phyloP scores from a whole-genome alignment of 2,113 vertebrate genomes.

The Semicossyphus pulcher region DNA sequence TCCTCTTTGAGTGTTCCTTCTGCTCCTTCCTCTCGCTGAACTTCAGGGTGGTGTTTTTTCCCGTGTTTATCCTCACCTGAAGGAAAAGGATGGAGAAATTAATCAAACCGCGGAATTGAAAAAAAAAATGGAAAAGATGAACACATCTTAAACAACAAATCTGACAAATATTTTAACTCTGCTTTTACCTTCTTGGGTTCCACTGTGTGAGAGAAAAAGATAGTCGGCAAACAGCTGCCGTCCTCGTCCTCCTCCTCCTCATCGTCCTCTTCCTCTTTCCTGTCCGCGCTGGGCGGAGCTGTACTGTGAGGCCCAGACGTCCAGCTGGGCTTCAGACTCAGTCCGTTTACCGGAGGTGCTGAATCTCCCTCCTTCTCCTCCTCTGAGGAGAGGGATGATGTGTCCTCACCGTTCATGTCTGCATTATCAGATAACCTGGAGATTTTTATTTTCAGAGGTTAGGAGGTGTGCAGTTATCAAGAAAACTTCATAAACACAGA shows the following conservation, averaged over 20 bases:
- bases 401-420: conserved; percentile 86
- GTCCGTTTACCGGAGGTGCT: conserved; percentile 69
- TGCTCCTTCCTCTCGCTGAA: conserved; percentile 93
- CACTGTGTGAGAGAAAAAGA: conserved; percentile 95
- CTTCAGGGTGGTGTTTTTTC: conserved; percentile 96
- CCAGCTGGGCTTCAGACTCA: conserved; percentile 65
- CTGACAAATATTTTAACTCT: too few relatives aligned
- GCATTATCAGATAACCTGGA: conserved; percentile 81
- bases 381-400: conserved; percentile 88
- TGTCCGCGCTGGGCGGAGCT: conserved; percentile 23
- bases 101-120: not conserved
- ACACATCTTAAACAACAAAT: too few relatives aligned
- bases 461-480: not conserved
- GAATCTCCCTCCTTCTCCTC: conserved; percentile 88
- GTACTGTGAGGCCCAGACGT: conserved; percentile 21
- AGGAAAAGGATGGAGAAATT: not conserved
- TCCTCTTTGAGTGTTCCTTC: conserved; percentile 92
- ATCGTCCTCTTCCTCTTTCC: conserved; percentile 55
- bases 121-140: not conserved
- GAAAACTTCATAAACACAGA: not conserved
- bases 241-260: conserved; percentile 76
- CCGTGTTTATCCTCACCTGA: conserved; percentile 98
- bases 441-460: not conserved
- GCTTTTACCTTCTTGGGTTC: conserved; percentile 97
- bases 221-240: conserved; percentile 88